phyloP scores from a whole-genome alignment of 2,797 vertebrate species.

The Onychomys arenicola region DNA sequence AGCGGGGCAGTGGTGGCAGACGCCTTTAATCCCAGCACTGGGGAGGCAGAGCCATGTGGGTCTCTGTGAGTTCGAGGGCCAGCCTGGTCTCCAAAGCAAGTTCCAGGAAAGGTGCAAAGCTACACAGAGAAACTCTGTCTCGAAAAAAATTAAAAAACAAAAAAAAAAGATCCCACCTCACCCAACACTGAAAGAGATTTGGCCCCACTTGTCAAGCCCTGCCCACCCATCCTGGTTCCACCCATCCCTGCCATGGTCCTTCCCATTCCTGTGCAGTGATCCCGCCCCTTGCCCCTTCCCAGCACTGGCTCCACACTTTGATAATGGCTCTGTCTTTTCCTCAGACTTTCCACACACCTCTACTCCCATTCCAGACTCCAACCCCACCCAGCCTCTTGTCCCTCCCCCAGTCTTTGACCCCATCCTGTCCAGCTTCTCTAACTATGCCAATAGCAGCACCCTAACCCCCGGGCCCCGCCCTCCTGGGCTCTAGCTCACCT shows the following conservation, averaged over 20 bases:
- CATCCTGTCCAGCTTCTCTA: background rate
- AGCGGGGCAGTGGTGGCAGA: no score
- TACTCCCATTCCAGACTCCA: background rate
- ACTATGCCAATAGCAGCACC: background rate
- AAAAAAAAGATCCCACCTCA: no score
- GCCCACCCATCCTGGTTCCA: background rate
- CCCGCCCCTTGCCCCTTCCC: background rate
- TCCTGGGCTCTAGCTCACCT: constrained; percentile 79
- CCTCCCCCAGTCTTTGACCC: no score
- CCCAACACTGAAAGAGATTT: background rate
- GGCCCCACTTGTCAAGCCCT: background rate
- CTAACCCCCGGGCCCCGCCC: no score
- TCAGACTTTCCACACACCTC: background rate
- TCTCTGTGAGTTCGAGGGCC: no score
- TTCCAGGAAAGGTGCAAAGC: no score
- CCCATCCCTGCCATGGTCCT: no score
- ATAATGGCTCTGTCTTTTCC: background rate
- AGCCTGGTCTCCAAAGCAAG: no score
- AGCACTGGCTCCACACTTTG: background rate
- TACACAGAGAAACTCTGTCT: no score
- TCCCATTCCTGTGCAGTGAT: background rate
- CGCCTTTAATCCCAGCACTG: no score
- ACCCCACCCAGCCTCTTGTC: background rate
- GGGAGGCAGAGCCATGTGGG: no score
- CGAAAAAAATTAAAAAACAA: no score